phyloP scores from a whole-genome alignment of 2,797 vertebrate species.

The Anguilla megastoma region DNA sequence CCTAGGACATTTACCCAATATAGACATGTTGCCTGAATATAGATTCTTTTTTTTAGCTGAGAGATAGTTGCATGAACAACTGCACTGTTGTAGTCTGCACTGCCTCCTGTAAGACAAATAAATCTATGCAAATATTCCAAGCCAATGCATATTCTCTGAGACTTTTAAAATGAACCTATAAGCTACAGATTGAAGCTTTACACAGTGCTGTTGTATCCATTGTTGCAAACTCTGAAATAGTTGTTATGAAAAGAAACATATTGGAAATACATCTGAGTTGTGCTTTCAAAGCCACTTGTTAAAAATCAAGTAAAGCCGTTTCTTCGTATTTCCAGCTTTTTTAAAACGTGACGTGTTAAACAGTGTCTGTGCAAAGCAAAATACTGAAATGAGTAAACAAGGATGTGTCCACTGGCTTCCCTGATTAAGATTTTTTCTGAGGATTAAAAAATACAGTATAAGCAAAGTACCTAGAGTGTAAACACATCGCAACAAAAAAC shows the following conservation, averaged over 20 bases:
- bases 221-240: not conserved
- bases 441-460: slow-evolving; percentile 34
- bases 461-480: slow-evolving; percentile 22
- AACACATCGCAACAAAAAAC: slow-evolving; percentile 19
- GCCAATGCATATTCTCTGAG: not conserved
- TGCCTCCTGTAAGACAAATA: not conserved
- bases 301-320: not conserved
- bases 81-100: not conserved
- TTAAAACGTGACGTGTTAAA: slow-evolving; percentile 30
- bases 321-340: slow-evolving; percentile 18
- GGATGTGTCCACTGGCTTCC: slow-evolving; percentile 37
- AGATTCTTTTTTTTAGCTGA: not conserved
- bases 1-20: not conserved
- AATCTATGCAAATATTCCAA: not conserved
- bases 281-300: not conserved
- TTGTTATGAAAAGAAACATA: not conserved
- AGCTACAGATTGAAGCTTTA: not conserved
- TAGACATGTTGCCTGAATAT: not conserved
- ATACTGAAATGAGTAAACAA: slow-evolving; percentile 41
- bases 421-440: slow-evolving; percentile 41
- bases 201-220: not conserved
- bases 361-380: slow-evolving; percentile 44
- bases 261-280: not conserved
- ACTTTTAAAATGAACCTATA: not conserved
- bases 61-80: not conserved